Evolutionary conservation across 2,113 vertebrate species (phyloP), one percentile per base, ranked within the genome.

Genomic region (Hoplias malabaricus): DNA sequence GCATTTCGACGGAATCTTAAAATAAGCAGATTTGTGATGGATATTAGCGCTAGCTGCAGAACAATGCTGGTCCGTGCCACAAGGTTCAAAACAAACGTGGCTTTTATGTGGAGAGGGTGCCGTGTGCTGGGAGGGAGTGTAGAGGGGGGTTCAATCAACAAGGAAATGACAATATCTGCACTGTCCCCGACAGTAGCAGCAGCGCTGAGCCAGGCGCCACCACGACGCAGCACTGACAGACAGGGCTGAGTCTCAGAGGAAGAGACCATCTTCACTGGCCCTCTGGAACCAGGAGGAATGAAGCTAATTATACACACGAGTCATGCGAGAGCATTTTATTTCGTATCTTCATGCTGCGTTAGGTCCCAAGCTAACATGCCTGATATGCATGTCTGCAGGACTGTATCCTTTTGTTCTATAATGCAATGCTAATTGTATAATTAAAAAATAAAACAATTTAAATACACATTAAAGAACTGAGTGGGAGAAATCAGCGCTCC

Each of bases 1-100:
- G 33, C 85, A 62, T 84, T 85, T 84, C 86, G 87, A 86, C 84
- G 86, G 90, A 90, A 91, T 91, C 86, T 90, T 87, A 91, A 91
- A 90, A 89, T 92, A 92, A 92, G 90, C 90, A 90, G 89, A 92
- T 82, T 84, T 73, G 63, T 43, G 67, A 78, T 63, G 75, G 75
- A 80, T 76, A 80, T 78, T 80, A 78, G 77, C 59, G 33, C 71
- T 48, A 67, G 42, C 48, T 68, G 25, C 73, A 80, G 87, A 90
- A 91, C 90, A 92, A 92, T 90, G 86, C 87, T 27, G 29, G 16
- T 84, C 80, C 81, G 82, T 27, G 70, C 73, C 57, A 62, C 61
- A 69, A 72, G 53, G 80, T 50, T 50, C 67, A 54, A 75, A 82
- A 83, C 79, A 80, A 78, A 78, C 29, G 57, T 69, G 73, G 63